Evolutionary conservation across 2,888 invertebrate genomes (phyloP).

Genomic region (Argyresthia albistria): DNA sequence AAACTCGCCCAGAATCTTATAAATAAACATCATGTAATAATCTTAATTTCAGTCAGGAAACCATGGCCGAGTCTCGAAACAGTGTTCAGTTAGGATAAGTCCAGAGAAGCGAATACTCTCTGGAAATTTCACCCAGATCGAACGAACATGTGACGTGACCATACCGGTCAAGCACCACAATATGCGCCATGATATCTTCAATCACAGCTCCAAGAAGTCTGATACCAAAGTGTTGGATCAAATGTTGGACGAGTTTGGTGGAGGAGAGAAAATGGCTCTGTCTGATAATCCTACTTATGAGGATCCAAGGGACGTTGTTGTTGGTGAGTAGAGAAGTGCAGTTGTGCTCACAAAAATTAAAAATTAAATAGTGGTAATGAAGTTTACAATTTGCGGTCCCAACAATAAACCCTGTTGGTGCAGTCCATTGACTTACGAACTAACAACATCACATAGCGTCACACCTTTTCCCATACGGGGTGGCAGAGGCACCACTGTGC

Average conservation of each 20-base stretch:
- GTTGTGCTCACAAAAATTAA: too few species aligned
- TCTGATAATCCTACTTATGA: constrained; percentile 52
- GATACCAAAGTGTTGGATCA: constrained; percentile 30
- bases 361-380: too few species aligned
- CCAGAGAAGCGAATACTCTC: constrained; percentile 37
- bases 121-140: constrained; percentile 41
- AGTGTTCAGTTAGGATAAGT: constrained; percentile 16
- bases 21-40: too few species aligned
- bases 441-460: too few species aligned
- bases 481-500: too few species aligned
- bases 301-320: constrained; percentile 56
- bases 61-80: constrained; percentile 21
- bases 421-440: too few species aligned
- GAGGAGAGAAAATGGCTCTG: constrained; percentile 11
- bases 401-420: too few species aligned
- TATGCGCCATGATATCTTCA: constrained; percentile 45
- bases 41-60: neutral
- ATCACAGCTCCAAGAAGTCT: constrained; percentile 34
- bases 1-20: too few species aligned
- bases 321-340: constrained; percentile 19
- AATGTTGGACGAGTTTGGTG: constrained; percentile 13
- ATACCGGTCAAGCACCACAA: constrained; percentile 29
- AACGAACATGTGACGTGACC: constrained; percentile 34
- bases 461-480: too few species aligned
- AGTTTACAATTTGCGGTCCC: too few species aligned